Evolutionary conservation across 2,888 invertebrate species (phyloP).

Genomic region (Tetheella fluctuosa): DNA sequence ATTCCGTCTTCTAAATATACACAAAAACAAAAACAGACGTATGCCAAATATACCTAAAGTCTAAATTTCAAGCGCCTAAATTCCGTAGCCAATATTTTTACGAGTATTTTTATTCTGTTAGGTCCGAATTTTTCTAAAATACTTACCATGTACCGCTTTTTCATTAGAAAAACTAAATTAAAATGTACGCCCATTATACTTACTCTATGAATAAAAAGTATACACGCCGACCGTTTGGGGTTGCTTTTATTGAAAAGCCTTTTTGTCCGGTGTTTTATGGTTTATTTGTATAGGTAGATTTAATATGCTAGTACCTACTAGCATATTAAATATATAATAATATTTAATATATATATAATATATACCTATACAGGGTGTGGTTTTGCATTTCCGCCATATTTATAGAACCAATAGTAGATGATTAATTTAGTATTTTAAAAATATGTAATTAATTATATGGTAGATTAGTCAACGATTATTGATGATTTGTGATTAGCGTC

Average conservation of each 20-base stretch:
- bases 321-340: too few relatives aligned
- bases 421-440: too few relatives aligned
- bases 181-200: not conserved
- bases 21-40: too few relatives aligned
- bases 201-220: not conserved
- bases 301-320: not conserved
- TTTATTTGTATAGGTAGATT: not conserved
- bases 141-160: not conserved
- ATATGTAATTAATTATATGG: too few relatives aligned
- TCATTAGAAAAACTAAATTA: not conserved
- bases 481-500: too few relatives aligned
- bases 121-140: not conserved
- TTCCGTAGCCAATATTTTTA: not conserved
- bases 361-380: too few relatives aligned
- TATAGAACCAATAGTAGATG: too few relatives aligned
- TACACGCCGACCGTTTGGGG: not conserved
- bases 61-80: not conserved
- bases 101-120: not conserved
- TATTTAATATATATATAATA: too few relatives aligned
- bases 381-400: too few relatives aligned
- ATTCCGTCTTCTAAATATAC: too few relatives aligned
- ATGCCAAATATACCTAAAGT: too few relatives aligned
- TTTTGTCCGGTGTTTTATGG: not conserved
- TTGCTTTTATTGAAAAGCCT: not conserved
- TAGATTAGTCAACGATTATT: too few relatives aligned